Evolutionary conservation across 2,113 vertebrate genomes (phyloP).

Genomic region (Myrmecobius fasciatus): DNA sequence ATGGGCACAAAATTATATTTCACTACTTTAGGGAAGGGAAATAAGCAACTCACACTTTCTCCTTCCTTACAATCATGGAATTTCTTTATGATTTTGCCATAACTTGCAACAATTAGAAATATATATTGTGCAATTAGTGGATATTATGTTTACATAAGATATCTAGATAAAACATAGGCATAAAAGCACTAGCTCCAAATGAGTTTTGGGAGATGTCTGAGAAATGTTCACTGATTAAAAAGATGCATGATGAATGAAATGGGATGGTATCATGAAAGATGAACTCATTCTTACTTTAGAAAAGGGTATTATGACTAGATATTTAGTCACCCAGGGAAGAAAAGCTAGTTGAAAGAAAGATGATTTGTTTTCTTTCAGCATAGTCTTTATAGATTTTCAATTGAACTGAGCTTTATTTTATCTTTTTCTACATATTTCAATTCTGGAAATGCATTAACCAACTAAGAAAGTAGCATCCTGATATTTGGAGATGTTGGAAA

Average conservation of each 20-base stretch:
- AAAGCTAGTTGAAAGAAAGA: background rate
- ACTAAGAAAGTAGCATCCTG: background rate
- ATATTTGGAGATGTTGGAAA: background rate
- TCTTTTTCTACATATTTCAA: background rate
- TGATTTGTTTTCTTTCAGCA: background rate
- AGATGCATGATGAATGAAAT: background rate
- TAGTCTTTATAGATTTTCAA: background rate
- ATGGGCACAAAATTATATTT: background rate
- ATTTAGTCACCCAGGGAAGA: background rate
- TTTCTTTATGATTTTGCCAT: background rate
- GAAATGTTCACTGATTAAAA: background rate
- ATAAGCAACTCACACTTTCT: background rate
- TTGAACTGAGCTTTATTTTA: background rate
- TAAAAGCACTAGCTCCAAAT: background rate
- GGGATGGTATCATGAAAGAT: background rate
- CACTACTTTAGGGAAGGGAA: background rate
- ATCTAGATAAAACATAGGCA: background rate
- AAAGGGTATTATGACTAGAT: background rate
- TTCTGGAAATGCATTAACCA: background rate
- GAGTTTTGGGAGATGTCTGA: background rate
- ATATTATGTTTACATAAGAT: background rate
- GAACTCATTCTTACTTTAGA: background rate
- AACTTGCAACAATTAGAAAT: background rate
- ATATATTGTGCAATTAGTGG: background rate
- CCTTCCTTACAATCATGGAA: background rate